Evolutionary conservation across 2,113 vertebrate genomes (phyloP).

Genomic region (Bubalus kerabau): DNA sequence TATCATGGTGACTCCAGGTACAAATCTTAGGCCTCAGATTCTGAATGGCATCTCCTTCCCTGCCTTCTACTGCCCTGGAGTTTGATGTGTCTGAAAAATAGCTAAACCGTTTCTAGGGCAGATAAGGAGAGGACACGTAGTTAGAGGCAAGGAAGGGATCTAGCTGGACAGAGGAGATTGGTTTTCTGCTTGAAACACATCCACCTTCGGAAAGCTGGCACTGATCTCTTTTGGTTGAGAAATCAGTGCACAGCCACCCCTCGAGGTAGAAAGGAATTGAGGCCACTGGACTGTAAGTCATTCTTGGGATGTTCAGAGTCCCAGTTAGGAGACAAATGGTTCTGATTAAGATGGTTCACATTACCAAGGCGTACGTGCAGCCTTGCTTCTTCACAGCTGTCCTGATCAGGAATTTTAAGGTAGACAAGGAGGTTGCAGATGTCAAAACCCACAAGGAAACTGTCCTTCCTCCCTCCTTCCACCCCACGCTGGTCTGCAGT

Average conservation of each 20-base stretch:
- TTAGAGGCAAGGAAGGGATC: not conserved
- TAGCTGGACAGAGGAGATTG: not conserved
- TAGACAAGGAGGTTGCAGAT: not conserved
- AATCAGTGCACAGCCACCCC: not conserved
- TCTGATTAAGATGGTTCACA: not conserved
- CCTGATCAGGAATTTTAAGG: conserved; percentile 3
- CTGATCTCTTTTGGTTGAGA: not conserved
- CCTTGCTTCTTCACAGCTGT: not conserved
- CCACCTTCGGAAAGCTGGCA: not conserved
- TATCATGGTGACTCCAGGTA: not conserved
- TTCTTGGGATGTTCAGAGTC: not conserved
- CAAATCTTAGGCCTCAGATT: not conserved
- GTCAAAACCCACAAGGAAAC: not conserved
- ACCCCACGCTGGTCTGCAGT: too few species aligned
- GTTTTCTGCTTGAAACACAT: not conserved
- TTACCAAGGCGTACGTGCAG: not conserved
- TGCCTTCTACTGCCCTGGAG: not conserved
- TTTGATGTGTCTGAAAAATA: not conserved
- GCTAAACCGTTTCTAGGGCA: not conserved
- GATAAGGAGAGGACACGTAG: not conserved
- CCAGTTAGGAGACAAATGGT: not conserved
- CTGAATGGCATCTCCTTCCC: not conserved
- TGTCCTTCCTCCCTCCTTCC: too few species aligned
- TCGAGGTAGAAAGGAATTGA: conserved; percentile 12
- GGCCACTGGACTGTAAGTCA: not conserved